A percentile compares a stretch with the other conserved stretches of the same genome.
Evolutionary conservation across 1,140 invertebrate genomes (phyloP).

Genomic region (Bombus confusus): DNA sequence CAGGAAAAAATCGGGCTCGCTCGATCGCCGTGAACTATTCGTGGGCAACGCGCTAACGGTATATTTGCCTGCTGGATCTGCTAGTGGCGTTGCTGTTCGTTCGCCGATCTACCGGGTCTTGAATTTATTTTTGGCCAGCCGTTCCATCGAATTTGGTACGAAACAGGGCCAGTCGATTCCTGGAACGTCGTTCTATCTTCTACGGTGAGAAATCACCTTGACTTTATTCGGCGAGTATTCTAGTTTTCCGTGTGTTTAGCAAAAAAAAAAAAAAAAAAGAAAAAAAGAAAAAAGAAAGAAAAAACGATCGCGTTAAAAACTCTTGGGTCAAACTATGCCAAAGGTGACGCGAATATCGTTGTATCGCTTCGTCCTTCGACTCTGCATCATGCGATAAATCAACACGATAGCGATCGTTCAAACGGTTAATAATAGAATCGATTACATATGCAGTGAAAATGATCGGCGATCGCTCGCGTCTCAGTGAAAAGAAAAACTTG

Average conservation of each 20-base stretch:
- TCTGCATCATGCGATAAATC: not conserved
- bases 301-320: conserved; percentile 50
- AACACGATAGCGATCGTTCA: not conserved
- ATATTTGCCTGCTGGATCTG: conserved; percentile 38
- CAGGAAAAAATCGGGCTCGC: conserved; percentile 51
- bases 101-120: conserved; percentile 22
- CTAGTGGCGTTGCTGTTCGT: not conserved
- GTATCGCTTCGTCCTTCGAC: not conserved
- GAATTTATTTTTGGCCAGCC: conserved; percentile 41
- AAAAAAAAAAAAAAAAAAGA: too few relatives aligned
- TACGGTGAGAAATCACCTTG: not conserved
- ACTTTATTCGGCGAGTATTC: conserved; percentile 8
- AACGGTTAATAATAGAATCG: not conserved
- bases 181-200: not conserved
- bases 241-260: conserved; percentile 34
- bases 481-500: not conserved
- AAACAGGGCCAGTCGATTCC: not conserved
- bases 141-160: not conserved
- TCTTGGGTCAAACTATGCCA: conserved; percentile 16
- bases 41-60: conserved; percentile 62
- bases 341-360: conserved; percentile 57
- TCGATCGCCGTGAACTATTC: conserved; percentile 65
- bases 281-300: too few relatives aligned
- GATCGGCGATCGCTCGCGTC: not conserved
- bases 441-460: not conserved